Percentiles rank a stretch among this genome's conserved stretches.
These are phyloP conservation scores for Pseudorhombus dupliciocellatus DNA, from an alignment of 2,113 vertebrate genomes.

Conservation along the genomic window DNA sequence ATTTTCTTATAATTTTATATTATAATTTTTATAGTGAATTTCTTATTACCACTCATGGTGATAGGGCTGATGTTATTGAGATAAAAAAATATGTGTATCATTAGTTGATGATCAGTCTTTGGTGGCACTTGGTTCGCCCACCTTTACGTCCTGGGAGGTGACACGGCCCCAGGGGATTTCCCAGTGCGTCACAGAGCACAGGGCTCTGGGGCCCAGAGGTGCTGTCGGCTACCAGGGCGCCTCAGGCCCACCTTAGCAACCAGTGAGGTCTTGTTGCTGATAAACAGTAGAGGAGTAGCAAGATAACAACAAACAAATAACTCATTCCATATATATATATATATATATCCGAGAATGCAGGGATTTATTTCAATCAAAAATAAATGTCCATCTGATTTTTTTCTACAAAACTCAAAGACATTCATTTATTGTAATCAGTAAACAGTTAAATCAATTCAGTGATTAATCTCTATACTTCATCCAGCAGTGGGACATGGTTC, in stretches of 20 bases:
- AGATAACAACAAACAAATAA: slow-evolving; percentile 52
- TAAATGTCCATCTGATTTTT: too few species aligned
- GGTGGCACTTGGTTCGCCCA: slow-evolving; percentile 9
- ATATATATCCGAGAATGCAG: not conserved
- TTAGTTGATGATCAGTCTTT: too few species aligned
- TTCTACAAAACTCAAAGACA: too few species aligned
- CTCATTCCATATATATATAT: not conserved
- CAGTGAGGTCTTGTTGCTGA: slow-evolving; percentile 33
- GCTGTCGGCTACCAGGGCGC: slow-evolving; percentile 54
- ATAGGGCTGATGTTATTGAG: too few species aligned
- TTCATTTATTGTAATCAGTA: too few species aligned
- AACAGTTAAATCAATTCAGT: too few species aligned
- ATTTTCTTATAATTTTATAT: too few species aligned
- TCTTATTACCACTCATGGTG: too few species aligned
- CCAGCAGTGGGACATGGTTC: too few species aligned
- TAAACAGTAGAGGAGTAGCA: slow-evolving; percentile 45
- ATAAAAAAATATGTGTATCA: too few species aligned
- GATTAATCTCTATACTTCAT: too few species aligned
- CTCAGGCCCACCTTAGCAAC: slow-evolving; percentile 64
- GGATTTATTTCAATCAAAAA: not conserved
- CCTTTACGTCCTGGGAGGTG: slow-evolving; percentile 42
- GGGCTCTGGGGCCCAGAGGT: slow-evolving; percentile 58
- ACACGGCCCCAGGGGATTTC: slow-evolving; percentile 64
- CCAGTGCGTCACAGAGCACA: slow-evolving; percentile 59
- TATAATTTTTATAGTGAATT: too few species aligned